Percentiles rank a stretch among this genome's conserved stretches.
Evolutionary conservation across 2,888 invertebrate species (phyloP).

Genomic region (Acrobeloides nanus): DNA sequence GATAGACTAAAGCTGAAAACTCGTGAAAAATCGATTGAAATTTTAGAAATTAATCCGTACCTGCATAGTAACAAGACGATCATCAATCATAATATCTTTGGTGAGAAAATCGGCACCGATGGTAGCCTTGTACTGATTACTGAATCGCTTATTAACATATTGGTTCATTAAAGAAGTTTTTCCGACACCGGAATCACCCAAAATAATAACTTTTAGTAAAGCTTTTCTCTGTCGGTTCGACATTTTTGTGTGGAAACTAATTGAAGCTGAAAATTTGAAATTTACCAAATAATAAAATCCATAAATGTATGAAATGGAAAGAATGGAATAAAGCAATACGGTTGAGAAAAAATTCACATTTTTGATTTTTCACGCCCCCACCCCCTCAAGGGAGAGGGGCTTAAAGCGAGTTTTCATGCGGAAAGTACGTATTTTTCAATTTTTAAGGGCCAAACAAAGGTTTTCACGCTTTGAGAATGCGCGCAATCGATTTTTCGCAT

Average conservation of each 20-base stretch:
- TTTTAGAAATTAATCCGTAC: constrained; percentile 38
- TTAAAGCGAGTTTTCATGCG: too few species aligned
- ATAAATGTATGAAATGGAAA: too few species aligned
- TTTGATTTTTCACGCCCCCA: too few species aligned
- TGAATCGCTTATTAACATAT: constrained; percentile 98
- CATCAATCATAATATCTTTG: constrained; percentile 89
- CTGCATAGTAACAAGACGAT: constrained; percentile 94
- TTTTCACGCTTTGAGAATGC: too few species aligned
- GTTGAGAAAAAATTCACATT: too few species aligned
- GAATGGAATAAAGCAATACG: too few species aligned
- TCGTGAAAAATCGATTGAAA: constrained; percentile 3
- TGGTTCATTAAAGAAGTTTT: constrained; percentile 99
- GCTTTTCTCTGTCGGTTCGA: constrained; percentile 44
- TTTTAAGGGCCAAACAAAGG: too few species aligned
- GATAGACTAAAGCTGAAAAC: background rate
- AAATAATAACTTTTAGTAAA: constrained; percentile 43
- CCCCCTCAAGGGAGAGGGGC: too few species aligned
- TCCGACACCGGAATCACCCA: constrained; percentile 69
- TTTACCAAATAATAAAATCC: too few species aligned
- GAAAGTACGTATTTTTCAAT: too few species aligned
- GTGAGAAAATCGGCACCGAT: constrained; percentile 99
- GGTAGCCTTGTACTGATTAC: constrained; percentile 99
- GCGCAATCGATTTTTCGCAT: too few species aligned
- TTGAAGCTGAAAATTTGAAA: background rate
- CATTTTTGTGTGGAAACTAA: constrained; percentile 5